Conservation (phyloP, 2,888 invertebrate genomes). For the Netelia fuscicornis region DNA sequence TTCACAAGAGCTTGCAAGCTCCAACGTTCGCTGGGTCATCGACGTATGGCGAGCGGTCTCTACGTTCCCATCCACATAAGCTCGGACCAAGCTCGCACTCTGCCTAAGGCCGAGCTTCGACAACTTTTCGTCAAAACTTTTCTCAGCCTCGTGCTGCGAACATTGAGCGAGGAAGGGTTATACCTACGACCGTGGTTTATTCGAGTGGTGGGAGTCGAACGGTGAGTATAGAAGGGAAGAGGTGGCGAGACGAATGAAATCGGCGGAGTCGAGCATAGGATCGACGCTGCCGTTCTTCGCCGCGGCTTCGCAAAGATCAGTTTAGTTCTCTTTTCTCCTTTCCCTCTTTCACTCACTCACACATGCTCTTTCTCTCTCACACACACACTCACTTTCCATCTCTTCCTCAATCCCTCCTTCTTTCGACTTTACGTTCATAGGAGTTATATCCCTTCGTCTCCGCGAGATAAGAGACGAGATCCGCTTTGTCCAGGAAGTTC, state of each 20-base stretch:
- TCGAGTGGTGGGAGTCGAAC: neutral
- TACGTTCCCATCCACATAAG: neutral
- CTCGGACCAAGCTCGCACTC: neutral
- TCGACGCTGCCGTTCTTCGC: conserved; percentile 42
- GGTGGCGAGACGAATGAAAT: conserved; percentile 40
- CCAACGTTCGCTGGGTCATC: neutral
- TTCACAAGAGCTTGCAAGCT: no score
- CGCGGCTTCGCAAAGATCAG: conserved; percentile 8
- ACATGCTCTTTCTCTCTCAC: conserved; percentile 37
- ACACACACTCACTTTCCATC: conserved; percentile 25
- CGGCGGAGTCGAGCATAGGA: conserved; percentile 54
- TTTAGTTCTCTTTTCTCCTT: conserved; percentile 12
- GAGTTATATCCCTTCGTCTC: conserved; percentile 55
- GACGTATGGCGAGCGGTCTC: neutral
- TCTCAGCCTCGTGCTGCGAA: conserved; percentile 12
- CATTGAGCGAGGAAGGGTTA: neutral
- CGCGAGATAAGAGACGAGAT: conserved; percentile 63
- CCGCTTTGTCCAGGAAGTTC: conserved; percentile 66
- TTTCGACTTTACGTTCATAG: neutral
- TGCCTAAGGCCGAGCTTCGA: neutral
- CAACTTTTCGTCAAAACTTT: conserved; percentile 46
- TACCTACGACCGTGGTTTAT: neutral
- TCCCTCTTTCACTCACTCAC: conserved; percentile 50
- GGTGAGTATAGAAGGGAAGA: conserved; percentile 1
- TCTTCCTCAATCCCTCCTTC: conserved; percentile 24